Percentiles rank a stretch among this genome's conserved stretches.
These are phyloP conservation scores for Muricea muricata DNA, from an alignment of 92 coral and sea anemone species.

Conservation along the genomic window DNA sequence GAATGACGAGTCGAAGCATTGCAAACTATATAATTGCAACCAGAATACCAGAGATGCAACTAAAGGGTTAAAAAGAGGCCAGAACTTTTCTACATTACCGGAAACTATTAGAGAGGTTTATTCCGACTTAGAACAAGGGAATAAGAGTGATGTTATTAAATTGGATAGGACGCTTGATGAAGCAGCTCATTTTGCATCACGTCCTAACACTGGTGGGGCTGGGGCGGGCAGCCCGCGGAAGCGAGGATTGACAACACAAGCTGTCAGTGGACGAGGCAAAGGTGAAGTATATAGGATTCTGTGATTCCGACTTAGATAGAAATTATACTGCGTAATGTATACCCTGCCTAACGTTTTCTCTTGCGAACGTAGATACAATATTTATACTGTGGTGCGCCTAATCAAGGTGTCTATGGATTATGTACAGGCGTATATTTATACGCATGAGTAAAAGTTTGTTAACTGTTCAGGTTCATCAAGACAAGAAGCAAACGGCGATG, in stretches of 20 bases:
- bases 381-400: too few species aligned
- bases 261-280: background rate
- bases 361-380: too few species aligned
- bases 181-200: background rate
- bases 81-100: background rate
- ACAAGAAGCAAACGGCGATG: background rate
- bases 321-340: too few species aligned
- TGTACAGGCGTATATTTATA: background rate
- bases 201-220: conserved; percentile 3
- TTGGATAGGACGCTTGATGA: background rate
- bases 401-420: background rate
- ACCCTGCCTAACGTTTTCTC: too few species aligned
- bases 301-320: too few species aligned
- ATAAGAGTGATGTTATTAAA: background rate
- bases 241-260: background rate
- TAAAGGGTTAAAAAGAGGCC: too few species aligned
- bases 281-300: background rate
- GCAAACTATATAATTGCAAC: background rate
- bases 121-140: background rate
- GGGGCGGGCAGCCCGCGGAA: background rate
- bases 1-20: background rate
- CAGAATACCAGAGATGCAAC: background rate
- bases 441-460: too few species aligned
- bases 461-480: background rate
- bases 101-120: background rate